Base-by-base conservation (phyloP, 1,140 invertebrate genomes). In the Ceratoteleas bidentatus region DNA sequence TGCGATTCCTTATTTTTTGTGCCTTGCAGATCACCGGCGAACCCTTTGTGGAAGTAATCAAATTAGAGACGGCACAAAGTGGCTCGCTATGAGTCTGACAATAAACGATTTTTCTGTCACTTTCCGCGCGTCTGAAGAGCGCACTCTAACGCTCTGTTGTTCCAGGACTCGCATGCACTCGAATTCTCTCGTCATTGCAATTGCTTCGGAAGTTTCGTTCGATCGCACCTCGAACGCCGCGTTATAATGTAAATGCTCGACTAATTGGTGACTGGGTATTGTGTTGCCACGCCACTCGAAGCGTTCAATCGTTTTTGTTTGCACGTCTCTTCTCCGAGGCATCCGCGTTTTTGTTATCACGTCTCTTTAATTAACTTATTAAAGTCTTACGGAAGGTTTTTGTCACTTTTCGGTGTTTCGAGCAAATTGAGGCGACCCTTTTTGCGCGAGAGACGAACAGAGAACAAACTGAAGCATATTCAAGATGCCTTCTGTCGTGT, bases 191-290 rank as follows among this genome's bases (percentile, higher is more conserved):
- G 57, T 54, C 56, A 9, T 69, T 38, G 77, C 60, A 80, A 76
- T 80, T 73, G 75, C 72, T 81, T 81, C 78, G 78, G 57, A 77
- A 81, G 73, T 78, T 77, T 81, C 58, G 69, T 74, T 81, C 72
- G 62, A 81, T 73, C 57, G 68, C 57, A 13, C 57, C 61, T 81
- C 72, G 72, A 33, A 64, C 33, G 69, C 83, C 81, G 77, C 86
- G 83, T 86, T 82, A 86, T 88, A 89, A 89, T 88, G 87, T 89
- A 91, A 90, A 90, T 89, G 88, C 87, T 88, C 84, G 84, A 87
- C 88, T 91, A 91, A 91, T 91, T 91, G 89, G 88, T 88, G 82
- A 72, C 76, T 73, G 53, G 80, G 81, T 76, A 86, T 89, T 86
- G 87, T 87, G 85, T 86, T 69, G 47, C 38, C 61, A 38, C 34